phyloP scores from a whole-genome alignment of 2,888 invertebrate genomes.

The Cybosia mesomella region DNA sequence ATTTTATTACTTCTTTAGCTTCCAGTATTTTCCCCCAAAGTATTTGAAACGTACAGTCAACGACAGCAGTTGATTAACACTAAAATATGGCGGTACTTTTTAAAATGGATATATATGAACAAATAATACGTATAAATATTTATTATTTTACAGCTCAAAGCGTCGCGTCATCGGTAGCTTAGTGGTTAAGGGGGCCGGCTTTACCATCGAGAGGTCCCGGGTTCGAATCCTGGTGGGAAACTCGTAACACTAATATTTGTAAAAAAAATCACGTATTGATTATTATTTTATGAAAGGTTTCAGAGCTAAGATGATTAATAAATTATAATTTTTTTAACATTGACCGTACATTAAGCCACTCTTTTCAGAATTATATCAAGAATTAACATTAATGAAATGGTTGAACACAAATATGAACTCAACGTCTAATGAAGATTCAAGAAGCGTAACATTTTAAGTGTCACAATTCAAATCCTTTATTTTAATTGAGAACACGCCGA shows the following conservation, averaged over 20 bases:
- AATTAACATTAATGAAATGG: constrained; percentile 1
- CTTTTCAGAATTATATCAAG: background rate
- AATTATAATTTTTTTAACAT: background rate
- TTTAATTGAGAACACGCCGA: background rate
- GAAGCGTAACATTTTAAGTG: background rate
- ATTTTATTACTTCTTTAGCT: background rate
- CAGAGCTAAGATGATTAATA: background rate
- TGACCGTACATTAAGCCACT: background rate
- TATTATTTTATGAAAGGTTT: background rate
- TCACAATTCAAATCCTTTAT: constrained; percentile 4
- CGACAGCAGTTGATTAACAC: background rate
- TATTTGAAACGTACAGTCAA: background rate
- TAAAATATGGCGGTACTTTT: background rate
- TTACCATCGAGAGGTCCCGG: background rate
- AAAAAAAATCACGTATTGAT: too few species aligned
- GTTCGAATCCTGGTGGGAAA: too few species aligned
- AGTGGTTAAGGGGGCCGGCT: too few species aligned
- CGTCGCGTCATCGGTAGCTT: background rate
- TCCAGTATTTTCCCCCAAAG: background rate
- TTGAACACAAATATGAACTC: constrained; percentile 6
- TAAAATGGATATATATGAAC: too few species aligned
- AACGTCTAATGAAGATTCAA: background rate
- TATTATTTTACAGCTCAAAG: too few species aligned
- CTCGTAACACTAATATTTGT: too few species aligned
- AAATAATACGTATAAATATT: too few species aligned